These are phyloP conservation scores for Neotoxoptera formosana DNA, from an alignment of 1,140 invertebrate species.

Conservation along the genomic window DNA sequence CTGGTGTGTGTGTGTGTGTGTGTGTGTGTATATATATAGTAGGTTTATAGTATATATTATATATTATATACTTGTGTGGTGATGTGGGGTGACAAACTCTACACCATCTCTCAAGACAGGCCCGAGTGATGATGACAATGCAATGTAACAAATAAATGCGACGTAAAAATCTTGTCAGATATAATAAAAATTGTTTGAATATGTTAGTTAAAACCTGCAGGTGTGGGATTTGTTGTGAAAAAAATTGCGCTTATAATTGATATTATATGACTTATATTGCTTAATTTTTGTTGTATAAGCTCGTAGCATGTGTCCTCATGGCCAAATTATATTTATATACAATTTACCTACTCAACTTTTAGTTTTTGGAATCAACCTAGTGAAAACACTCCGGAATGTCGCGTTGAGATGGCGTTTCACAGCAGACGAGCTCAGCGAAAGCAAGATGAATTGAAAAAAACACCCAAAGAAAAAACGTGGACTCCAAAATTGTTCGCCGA, in stretches of 20 bases:
- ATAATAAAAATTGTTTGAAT: too few species aligned
- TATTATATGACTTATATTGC: background rate
- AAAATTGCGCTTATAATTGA: background rate
- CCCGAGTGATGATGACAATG: background rate
- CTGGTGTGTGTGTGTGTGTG: too few species aligned
- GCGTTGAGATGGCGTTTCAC: slow-evolving; percentile 72
- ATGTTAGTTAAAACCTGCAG: too few species aligned
- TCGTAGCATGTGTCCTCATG: too few species aligned
- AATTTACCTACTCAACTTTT: background rate
- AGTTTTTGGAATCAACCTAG: slow-evolving; percentile 78
- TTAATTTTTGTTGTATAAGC: too few species aligned
- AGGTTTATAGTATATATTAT: too few species aligned
- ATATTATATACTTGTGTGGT: too few species aligned
- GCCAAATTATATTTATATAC: too few species aligned
- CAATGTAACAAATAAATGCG: background rate
- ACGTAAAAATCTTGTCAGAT: background rate
- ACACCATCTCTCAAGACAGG: background rate
- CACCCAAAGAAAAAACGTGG: slow-evolving; percentile 63
- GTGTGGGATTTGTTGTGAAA: background rate
- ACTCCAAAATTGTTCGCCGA: slow-evolving; percentile 71
- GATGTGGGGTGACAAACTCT: background rate
- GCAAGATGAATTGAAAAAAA: slow-evolving; percentile 61
- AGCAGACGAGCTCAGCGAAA: slow-evolving; percentile 64
- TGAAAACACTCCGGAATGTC: slow-evolving; percentile 79
- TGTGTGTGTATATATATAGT: too few species aligned